Percentiles rank a stretch among this genome's conserved stretches.
These are phyloP conservation scores for Cheumatopsyche charites DNA, from an alignment of 1,140 invertebrate genomes.

Conservation along the genomic window DNA sequence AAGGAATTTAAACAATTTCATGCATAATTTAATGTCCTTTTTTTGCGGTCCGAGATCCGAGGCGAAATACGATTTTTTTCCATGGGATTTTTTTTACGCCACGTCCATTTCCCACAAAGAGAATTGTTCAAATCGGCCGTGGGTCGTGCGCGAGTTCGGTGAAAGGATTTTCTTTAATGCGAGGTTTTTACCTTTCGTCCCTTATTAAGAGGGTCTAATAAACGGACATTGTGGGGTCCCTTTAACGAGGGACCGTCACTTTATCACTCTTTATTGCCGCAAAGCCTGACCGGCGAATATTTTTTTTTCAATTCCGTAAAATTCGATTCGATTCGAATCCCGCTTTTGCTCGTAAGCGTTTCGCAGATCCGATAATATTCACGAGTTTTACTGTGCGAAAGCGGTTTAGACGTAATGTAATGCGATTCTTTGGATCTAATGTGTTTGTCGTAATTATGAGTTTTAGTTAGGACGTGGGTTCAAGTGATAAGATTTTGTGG, in stretches of 20 bases:
- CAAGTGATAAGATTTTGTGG: background rate
- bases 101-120: constrained; percentile 1
- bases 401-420: background rate
- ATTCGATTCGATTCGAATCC: background rate
- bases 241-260: constrained; percentile 1
- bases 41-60: too few relatives aligned
- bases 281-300: background rate
- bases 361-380: too few relatives aligned
- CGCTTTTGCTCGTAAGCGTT: too few relatives aligned
- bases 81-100: too few relatives aligned
- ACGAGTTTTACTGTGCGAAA: background rate
- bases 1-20: too few relatives aligned
- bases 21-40: too few relatives aligned
- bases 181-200: constrained; percentile 30
- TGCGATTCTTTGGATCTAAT: background rate
- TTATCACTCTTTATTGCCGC: constrained; percentile 16
- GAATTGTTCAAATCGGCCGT: background rate
- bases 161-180: constrained; percentile 29
- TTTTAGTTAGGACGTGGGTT: background rate
- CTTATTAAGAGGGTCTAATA: constrained; percentile 33
- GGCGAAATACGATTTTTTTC: too few relatives aligned
- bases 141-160: background rate
- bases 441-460: background rate
- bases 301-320: constrained; percentile 1
- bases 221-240: constrained; percentile 10